These are phyloP conservation scores for Agelaius tricolor DNA, from an alignment of 2,113 vertebrate genomes.

Conservation along the genomic window DNA sequence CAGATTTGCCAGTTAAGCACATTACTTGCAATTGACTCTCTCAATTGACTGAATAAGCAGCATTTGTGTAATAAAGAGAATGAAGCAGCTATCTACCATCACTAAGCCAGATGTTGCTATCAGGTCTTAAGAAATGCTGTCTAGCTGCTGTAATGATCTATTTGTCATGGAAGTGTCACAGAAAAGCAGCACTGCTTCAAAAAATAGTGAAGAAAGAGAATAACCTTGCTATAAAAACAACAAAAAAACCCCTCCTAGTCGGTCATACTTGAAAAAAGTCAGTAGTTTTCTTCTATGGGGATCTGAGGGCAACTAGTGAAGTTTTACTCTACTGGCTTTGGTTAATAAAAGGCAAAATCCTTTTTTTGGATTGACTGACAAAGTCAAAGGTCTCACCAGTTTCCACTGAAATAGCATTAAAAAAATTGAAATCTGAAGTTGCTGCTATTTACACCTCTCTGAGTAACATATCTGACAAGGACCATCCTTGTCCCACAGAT, in stretches of 20 bases:
- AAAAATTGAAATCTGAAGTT: background rate
- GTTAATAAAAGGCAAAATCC: background rate
- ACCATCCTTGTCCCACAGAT: background rate
- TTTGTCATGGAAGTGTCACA: background rate
- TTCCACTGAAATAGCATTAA: background rate
- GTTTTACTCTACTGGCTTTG: background rate
- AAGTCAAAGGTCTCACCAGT: background rate
- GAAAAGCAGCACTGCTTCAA: background rate
- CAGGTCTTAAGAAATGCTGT: background rate
- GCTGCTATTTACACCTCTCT: background rate
- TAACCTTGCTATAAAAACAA: background rate
- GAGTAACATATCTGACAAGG: background rate
- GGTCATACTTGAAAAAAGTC: background rate
- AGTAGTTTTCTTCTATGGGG: background rate
- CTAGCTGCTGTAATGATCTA: background rate
- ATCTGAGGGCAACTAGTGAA: background rate
- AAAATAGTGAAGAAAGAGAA: background rate
- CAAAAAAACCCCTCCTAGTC: accelerated
- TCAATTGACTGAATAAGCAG: background rate
- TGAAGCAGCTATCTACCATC: background rate
- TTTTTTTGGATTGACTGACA: background rate
- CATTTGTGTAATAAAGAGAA: background rate
- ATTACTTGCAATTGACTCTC: background rate
- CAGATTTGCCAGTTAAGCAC: slow-evolving; percentile 37
- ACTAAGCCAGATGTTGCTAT: background rate